phyloP scores from a whole-genome alignment of 2,888 invertebrate species.

The Andrena haemorrhoa region DNA sequence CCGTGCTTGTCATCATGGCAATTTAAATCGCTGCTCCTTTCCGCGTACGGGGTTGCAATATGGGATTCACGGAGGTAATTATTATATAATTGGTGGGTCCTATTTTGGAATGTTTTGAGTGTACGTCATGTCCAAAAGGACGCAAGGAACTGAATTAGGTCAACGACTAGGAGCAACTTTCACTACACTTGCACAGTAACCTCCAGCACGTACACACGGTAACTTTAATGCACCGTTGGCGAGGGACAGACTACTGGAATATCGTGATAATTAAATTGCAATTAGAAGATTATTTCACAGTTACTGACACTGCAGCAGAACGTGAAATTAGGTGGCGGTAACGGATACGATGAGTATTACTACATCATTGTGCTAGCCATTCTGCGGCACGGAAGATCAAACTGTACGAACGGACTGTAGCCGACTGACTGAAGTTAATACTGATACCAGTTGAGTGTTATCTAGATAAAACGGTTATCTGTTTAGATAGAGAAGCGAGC shows the following conservation, averaged over 20 bases:
- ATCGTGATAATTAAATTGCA: not conserved
- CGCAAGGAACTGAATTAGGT: conserved; percentile 67
- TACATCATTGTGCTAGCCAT: conserved; percentile 34
- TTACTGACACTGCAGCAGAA: conserved; percentile 84
- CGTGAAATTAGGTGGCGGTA: conserved; percentile 75
- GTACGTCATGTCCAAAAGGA: conserved; percentile 28
- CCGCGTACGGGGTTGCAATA: conserved; percentile 5
- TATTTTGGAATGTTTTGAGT: conserved; percentile 70
- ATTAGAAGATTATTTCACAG: conserved; percentile 76
- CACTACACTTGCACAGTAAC: conserved; percentile 57
- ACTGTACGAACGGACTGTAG: conserved; percentile 3
- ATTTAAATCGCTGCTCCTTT: conserved; percentile 47
- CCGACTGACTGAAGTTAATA: not conserved
- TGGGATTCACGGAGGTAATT: conserved; percentile 19
- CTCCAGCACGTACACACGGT: not conserved
- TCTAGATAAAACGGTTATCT: not conserved
- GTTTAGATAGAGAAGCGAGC: not conserved
- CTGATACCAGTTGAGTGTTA: not conserved
- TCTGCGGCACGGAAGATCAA: not conserved
- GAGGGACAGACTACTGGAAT: conserved; percentile 18
- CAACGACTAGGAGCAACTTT: conserved; percentile 74
- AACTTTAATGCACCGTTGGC: conserved; percentile 2
- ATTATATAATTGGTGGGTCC: conserved; percentile 27
- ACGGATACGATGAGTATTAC: not conserved
- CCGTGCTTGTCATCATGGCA: conserved; percentile 63